phyloP scores from a whole-genome alignment of 2,113 vertebrate genomes.

The crab-eating macaque (Macaca fascicularis) region T2T-MFA8v1.1 NC_088380.1:38684001-38684500 shows the following conservation, averaged over 20 bases:
- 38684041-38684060: rapidly evolving
- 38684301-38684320: not conserved
- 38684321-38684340: not conserved
- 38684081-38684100: not conserved
- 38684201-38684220: not conserved
- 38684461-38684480: not conserved
- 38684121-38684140: not conserved
- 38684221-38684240: not conserved
- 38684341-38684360: not conserved
- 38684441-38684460: conserved; percentile 21
- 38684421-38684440: not conserved
- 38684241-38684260: not conserved
- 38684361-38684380: not conserved
- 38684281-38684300: not conserved
- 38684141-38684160: not conserved
- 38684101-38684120: not conserved
- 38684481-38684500: conserved; percentile 56
- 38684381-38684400: not conserved
- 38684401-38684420: not conserved
- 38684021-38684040: not conserved
- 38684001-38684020: not conserved
- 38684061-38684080: no score
- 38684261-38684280: not conserved
- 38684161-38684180: not conserved
- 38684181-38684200: not conserved